Base-by-base conservation (phyloP, 1,140 invertebrate genomes). In the Drosophila miranda region DNA sequence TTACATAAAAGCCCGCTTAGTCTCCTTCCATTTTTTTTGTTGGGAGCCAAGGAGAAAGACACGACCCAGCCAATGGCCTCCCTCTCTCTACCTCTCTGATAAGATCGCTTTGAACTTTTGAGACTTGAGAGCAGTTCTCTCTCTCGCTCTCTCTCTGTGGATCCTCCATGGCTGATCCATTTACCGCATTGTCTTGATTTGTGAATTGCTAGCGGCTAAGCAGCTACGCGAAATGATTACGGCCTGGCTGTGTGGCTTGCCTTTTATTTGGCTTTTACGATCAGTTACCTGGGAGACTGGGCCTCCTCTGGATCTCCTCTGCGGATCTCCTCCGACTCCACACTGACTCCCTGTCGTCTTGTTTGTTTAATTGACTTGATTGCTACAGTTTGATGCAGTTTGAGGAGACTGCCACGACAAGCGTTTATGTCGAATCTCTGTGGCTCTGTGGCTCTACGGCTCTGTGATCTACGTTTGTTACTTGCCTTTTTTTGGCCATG, bases 331-430 rank as follows among this genome's bases (percentile, higher is more conserved):
- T 58, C 28, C 11, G 8, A 5, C 23, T 23, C 23, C 4, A 16
- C 21, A 59, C 44, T 42, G 23, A 38, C 26, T 34, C 19, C 11
- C 45, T 68, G 67, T 62, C 74, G 62, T 75, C 56, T 86, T 86
- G 82, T 86, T 87, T 86, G 82, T 87, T 86, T 86, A 86, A 86
- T 86, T 86, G 81, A 86, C 82, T 86, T 78, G 82, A 86, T 86
- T 86, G 81, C 81, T 60, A 76, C 56, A 74, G 59, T 75, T 78
- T 81, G 78, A 72, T 82, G 78, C 73, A 38, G 51, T 45, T 72
- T 55, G 64, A 67, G 54, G 53, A 55, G 53, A 52, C n/a, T 49
- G 67, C 68, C 79, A 83, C 79, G 61, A 83, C 55, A 30, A 78
- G 59, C 55, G 61, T 71, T 70, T 64, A 75, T 67, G 63, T 76